phyloP scores from a whole-genome alignment of 2,888 invertebrate genomes.

The Acleris cristana region DNA sequence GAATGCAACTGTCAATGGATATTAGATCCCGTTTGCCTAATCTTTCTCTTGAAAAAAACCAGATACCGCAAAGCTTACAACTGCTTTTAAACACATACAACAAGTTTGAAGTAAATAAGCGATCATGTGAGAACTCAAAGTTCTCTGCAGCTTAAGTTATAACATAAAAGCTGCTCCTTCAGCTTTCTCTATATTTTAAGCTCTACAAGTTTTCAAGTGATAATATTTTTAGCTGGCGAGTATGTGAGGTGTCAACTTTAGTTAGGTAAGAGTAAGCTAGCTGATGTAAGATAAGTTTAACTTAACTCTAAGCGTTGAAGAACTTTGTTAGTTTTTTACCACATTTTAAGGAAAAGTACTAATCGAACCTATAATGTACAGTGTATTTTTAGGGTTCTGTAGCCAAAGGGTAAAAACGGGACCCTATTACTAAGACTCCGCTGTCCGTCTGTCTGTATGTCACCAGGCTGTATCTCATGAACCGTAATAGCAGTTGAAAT shows the following conservation, averaged over 20 bases:
- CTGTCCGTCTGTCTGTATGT: too few species aligned
- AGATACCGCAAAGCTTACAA: background rate
- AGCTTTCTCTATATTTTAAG: constrained; percentile 26
- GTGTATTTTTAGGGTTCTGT: too few species aligned
- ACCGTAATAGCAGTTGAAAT: too few species aligned
- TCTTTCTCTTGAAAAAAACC: background rate
- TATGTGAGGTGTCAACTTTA: constrained; percentile 26
- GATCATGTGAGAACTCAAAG: too few species aligned
- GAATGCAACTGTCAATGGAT: too few species aligned
- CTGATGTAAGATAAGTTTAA: background rate
- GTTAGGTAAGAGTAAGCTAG: constrained; percentile 4
- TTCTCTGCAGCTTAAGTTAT: background rate
- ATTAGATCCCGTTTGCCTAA: background rate
- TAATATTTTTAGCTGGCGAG: constrained; percentile 6
- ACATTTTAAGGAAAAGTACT: background rate
- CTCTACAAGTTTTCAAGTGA: constrained; percentile 21
- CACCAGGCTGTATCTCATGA: too few species aligned
- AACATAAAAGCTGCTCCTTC: background rate
- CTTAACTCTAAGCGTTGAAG: background rate
- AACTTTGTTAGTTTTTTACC: background rate
- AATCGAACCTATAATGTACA: background rate
- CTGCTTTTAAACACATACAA: background rate
- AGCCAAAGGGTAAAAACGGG: too few species aligned
- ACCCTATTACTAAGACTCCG: too few species aligned
- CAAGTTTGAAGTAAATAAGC: background rate